Percentiles rank a stretch among this genome's conserved stretches.
Conservation (phyloP, 1,140 invertebrate genomes). For the Drosophila repleta region DNA sequence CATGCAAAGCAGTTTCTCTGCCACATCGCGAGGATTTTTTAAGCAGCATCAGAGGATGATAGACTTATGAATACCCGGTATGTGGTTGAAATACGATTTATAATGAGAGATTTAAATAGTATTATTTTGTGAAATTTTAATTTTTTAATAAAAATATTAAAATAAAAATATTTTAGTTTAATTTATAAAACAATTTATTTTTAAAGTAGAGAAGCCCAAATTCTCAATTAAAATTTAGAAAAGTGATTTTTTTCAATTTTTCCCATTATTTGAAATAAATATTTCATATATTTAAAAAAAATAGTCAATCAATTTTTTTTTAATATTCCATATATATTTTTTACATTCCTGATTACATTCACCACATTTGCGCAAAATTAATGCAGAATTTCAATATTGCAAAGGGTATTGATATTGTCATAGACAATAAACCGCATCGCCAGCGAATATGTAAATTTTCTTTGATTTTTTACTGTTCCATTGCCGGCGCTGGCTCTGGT, state of each 20-base stretch:
- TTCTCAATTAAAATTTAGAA: too few species aligned
- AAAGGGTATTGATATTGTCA: neutral
- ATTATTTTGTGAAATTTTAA: too few species aligned
- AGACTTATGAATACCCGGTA: neutral
- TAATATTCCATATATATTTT: neutral
- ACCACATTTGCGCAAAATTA: too few species aligned
- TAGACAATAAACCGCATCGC: conserved; percentile 34
- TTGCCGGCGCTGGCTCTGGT: neutral
- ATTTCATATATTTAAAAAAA: too few species aligned
- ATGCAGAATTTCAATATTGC: neutral
- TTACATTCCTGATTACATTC: neutral
- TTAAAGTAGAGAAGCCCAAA: too few species aligned
- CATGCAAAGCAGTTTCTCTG: conserved; percentile 21
- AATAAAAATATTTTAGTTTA: too few species aligned
- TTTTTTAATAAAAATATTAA: too few species aligned
- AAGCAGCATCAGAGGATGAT: neutral
- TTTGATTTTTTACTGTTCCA: conserved; percentile 17
- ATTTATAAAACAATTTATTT: too few species aligned
- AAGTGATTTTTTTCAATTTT: too few species aligned
- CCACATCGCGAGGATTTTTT: conserved; percentile 4
- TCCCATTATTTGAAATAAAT: too few species aligned
- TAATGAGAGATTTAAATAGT: too few species aligned
- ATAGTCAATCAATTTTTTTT: too few species aligned
- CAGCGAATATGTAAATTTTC: conserved; percentile 63
- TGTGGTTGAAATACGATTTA: neutral